Conservation (phyloP, 2,113 vertebrate species). For the Pollachius pollachius region DNA sequence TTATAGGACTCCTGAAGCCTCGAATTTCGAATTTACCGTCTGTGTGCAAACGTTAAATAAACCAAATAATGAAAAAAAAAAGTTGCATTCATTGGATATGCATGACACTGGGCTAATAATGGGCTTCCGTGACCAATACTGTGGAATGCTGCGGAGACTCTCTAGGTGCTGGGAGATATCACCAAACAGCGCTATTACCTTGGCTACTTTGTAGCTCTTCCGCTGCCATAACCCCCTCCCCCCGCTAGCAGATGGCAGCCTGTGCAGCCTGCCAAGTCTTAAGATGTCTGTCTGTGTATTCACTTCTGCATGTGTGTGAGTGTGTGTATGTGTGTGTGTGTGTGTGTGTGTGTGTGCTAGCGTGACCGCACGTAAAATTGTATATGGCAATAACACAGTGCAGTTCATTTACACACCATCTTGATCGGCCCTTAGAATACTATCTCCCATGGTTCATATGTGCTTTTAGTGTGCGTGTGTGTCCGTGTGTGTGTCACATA, state of each 20-base stretch:
- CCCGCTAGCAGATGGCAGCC: slow-evolving; percentile 67
- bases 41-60: no score
- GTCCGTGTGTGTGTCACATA: slow-evolving; percentile 31
- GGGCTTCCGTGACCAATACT: neutral
- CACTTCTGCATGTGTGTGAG: slow-evolving; percentile 18
- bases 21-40: no score
- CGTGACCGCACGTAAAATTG: slow-evolving; percentile 43
- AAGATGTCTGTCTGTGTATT: slow-evolving; percentile 40
- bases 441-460: slow-evolving; percentile 24
- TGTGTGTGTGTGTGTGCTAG: slow-evolving; percentile 25
- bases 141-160: slow-evolving; percentile 49
- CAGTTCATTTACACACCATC: slow-evolving; percentile 41
- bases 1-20: no score
- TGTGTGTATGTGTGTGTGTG: slow-evolving; percentile 25
- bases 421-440: slow-evolving; percentile 26
- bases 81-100: no score
- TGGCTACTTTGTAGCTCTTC: slow-evolving; percentile 57
- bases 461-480: neutral
- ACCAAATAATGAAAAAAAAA: no score
- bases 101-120: no score
- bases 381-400: slow-evolving; percentile 39
- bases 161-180: slow-evolving; percentile 60
- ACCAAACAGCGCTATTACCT: slow-evolving; percentile 71
- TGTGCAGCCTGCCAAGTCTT: slow-evolving; percentile 59
- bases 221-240: slow-evolving; percentile 55